These are phyloP conservation scores for Potamilus streckersoni DNA, from an alignment of 1,140 invertebrate species.

Conservation along the genomic window DNA sequence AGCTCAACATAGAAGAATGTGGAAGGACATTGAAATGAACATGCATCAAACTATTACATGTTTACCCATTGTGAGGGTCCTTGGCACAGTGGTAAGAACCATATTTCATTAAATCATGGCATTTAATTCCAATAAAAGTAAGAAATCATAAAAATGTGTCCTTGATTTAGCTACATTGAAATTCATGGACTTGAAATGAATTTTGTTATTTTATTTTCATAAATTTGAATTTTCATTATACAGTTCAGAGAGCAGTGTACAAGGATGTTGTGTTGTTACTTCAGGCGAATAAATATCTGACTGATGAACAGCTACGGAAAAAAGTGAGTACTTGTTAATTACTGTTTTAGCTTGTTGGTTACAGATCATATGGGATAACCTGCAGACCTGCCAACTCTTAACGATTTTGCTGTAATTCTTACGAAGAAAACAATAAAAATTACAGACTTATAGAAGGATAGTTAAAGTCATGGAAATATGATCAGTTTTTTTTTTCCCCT, in stretches of 20 bases:
- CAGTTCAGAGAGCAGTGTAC: slow-evolving; percentile 42
- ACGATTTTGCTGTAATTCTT: too few relatives aligned
- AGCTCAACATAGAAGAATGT: too few relatives aligned
- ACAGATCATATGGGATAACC: too few relatives aligned
- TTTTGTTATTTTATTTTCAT: slow-evolving; percentile 1
- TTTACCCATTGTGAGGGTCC: background rate
- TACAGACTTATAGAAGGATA: too few relatives aligned
- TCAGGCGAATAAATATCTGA: slow-evolving; percentile 40
- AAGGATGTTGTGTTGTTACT: slow-evolving; percentile 43
- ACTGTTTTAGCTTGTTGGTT: too few relatives aligned
- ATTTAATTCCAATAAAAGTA: background rate
- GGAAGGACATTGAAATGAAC: too few relatives aligned
- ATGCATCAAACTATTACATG: too few relatives aligned
- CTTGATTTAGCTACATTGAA: background rate
- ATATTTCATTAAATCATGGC: background rate
- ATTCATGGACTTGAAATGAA: background rate
- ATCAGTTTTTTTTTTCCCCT: too few relatives aligned
- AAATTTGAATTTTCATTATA: background rate
- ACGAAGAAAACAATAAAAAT: too few relatives aligned
- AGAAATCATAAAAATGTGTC: background rate
- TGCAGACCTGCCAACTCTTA: too few relatives aligned
- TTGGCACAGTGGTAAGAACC: background rate
- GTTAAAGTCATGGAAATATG: too few relatives aligned
- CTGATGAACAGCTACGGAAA: slow-evolving; percentile 30
- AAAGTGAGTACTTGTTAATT: slow-evolving; percentile 29